These are phyloP conservation scores for Tringa solitaria DNA, from an alignment of 2,113 vertebrate genomes.

Conservation along the genomic window DNA sequence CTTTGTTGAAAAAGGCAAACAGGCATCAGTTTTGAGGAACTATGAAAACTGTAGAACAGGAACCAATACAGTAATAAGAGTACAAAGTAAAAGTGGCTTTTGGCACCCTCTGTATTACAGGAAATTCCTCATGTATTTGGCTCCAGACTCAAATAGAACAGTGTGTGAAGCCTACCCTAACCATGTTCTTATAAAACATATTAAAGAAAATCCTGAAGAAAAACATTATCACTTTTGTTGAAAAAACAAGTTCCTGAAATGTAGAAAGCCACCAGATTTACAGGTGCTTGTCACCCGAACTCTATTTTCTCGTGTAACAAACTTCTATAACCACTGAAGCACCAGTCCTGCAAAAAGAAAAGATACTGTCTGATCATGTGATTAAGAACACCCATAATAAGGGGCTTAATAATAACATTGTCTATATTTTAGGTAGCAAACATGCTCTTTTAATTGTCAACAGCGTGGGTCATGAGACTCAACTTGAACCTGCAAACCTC, in stretches of 20 bases:
- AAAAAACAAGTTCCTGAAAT: neutral
- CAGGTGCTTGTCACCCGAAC: neutral
- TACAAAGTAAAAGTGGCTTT: neutral
- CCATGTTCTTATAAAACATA: neutral
- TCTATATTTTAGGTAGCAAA: neutral
- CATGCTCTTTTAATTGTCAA: neutral
- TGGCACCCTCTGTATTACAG: neutral
- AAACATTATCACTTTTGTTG: neutral
- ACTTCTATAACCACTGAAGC: neutral
- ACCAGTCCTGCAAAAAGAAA: neutral
- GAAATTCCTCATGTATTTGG: neutral
- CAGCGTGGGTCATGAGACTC: neutral
- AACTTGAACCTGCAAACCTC: neutral
- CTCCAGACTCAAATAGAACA: neutral
- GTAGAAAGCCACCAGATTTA: neutral
- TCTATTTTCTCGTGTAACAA: neutral
- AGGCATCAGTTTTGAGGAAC: neutral
- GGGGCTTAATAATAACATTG: neutral
- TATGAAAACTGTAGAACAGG: neutral
- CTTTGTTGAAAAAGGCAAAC: neutral
- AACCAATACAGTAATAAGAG: neutral
- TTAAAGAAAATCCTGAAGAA: neutral
- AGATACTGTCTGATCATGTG: neutral
- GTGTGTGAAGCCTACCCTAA: neutral
- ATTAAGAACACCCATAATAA: neutral